Base-by-base conservation (phyloP, 2,888 invertebrate genomes). In the Acrobasis repandana region DNA sequence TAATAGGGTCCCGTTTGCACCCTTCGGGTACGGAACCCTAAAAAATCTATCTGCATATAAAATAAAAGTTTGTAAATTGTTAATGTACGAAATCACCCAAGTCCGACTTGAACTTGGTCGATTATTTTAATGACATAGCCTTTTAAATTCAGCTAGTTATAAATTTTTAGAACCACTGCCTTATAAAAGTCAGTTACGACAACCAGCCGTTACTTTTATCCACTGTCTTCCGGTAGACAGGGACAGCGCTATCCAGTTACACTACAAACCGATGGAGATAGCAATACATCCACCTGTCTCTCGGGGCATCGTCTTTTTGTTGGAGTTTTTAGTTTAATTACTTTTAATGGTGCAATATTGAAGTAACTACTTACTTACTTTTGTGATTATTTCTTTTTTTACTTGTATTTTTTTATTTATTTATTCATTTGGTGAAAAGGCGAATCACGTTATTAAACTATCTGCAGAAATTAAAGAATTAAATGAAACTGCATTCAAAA, bases 141-240 rank as follows among this genome's bases (percentile, higher is more conserved):
- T 28, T 28, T 28, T 6, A 28, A 28, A 28, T 28, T 28, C 2
- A 38, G 1, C 14, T 43, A 43, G 3, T 11, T 14, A 43, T 2
- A 70, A 75, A 82, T 65, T 84, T 90, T 88, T 81, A 85, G 73
- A 71, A 58, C 65, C 83, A 58, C 72, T 67, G 69, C 11, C 61
- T 61, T 76, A 79, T 79, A 85, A 86, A 89, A 90, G 90, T 88
- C 88, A 87, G 89, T 90, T 91, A 88, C 88, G 79, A 85, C 86
- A 85, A 83, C 77, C 76, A 77, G 85, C 89, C 89, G 91, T 91
- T 90, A 90, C 85, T 88, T 76, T 87, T 86, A 82, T 77, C 82
- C 85, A 82, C 78, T 82, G 78, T 82, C 83, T 86, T 88, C 87
- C 85, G 87, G 75, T 77, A 77, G 85, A 88, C 18, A 63, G 79